Base-by-base conservation (phyloP, 2,113 vertebrate genomes). In the Meleagris gallopavo region DNA sequence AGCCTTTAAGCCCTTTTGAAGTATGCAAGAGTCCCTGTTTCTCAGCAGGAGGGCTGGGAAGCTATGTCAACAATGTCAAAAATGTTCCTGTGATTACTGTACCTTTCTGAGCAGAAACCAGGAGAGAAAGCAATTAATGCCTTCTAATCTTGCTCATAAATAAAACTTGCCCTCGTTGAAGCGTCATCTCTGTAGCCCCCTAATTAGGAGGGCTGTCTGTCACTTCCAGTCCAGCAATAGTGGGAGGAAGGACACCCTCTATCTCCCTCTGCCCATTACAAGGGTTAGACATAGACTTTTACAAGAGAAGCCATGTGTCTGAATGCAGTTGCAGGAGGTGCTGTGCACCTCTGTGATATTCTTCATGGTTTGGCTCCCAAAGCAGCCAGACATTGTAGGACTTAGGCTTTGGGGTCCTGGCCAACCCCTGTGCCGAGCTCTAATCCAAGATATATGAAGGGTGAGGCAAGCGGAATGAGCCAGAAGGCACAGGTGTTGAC, bases 1-100 rank as follows among this genome's bases (percentile, higher is more conserved):
- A 97, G 96, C 96, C 95, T 96, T 97, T 97, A 97, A 97, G 97
- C 97, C 96, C 89, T 95, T 97, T 96, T 97, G 96, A 97, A 97
- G 97, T 97, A 97, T 97, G 94, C 93, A 97, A 97, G 96, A 97
- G 97, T 97, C 97, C 97, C 95, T 96, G 96, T 94, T 97, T 97
- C 96, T 97, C 97, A 97, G 97, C 97, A 94, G 97, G 97, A 97
- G 97, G 96, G 96, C 95, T 96, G 95, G 95, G 96, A 95, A 97
- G 94, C 83, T 97, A 97, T 97, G 97, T 95, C 95, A 97, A 89
- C 96, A 97, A 97, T 97, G 96, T 92, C 71, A 97, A 97, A 96
- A 96, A 97, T 97, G 97, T 96, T 96, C 93, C 97, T 95, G 96
- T 95, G 96, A 97, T 97, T 97, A 97, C 96, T 97, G 96, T 97